Evolutionary conservation across 2,113 vertebrate species (phyloP).

Genomic region (Dipodomys merriami): DNA sequence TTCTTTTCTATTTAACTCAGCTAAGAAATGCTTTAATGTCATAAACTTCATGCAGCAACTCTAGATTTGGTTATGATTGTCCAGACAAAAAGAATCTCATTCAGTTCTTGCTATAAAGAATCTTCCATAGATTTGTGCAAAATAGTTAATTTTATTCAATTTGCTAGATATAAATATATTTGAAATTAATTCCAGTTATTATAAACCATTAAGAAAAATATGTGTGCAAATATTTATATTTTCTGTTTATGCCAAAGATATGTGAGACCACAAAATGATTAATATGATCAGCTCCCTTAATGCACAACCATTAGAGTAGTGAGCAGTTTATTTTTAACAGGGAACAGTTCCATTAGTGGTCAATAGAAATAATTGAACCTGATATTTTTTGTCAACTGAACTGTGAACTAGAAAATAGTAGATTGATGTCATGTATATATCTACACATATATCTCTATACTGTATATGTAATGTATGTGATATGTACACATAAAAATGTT

Average conservation of each 20-base stretch:
- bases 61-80: background rate
- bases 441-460: background rate
- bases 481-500: background rate
- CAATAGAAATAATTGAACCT: background rate
- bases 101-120: background rate
- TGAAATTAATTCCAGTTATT: background rate
- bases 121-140: background rate
- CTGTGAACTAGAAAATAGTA: background rate
- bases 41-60: background rate
- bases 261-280: background rate
- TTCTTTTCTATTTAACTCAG: background rate
- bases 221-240: background rate
- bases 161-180: background rate
- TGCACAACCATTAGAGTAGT: background rate
- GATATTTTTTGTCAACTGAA: background rate
- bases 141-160: background rate
- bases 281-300: background rate
- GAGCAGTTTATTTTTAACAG: background rate
- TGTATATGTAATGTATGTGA: background rate
- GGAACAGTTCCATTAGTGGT: background rate
- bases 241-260: background rate
- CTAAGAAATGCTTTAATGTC: background rate
- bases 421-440: background rate
- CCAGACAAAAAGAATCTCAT: background rate
- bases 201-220: background rate